A percentile compares a stretch with the other conserved stretches of the same genome.
These are phyloP conservation scores for Oeneis ivallda DNA, from an alignment of 2,888 invertebrate genomes.

Conservation along the genomic window DNA sequence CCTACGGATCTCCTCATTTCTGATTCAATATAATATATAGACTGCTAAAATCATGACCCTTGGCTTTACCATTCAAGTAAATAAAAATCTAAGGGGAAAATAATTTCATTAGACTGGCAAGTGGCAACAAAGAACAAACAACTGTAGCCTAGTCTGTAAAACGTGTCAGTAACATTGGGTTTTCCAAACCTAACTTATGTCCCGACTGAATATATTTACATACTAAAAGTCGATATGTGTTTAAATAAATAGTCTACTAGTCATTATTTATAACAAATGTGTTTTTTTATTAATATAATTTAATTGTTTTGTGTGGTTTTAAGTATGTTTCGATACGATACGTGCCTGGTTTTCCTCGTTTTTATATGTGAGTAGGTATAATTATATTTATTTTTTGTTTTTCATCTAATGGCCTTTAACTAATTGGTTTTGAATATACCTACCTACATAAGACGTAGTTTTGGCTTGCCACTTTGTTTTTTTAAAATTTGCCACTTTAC, in stretches of 20 bases:
- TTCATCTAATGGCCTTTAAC: background rate
- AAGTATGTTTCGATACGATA: slow-evolving; percentile 1
- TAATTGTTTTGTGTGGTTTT: slow-evolving; percentile 1
- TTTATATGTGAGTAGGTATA: slow-evolving; percentile 16
- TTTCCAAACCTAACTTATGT: background rate
- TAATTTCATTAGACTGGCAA: background rate
- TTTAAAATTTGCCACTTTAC: background rate
- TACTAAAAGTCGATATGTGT: slow-evolving; percentile 3
- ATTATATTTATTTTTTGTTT: background rate
- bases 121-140: background rate
- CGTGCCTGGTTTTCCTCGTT: slow-evolving; percentile 7
- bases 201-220: background rate
- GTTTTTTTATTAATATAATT: slow-evolving; percentile 4
- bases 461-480: no score
- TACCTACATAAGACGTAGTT: background rate
- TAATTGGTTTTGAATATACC: background rate
- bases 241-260: background rate
- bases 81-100: background rate
- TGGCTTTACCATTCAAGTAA: no score
- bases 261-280: background rate
- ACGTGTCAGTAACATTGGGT: slow-evolving; percentile 1
- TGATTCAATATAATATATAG: no score
- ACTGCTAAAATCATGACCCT: no score
- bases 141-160: no score
- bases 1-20: no score